Conservation (phyloP, 2,113 vertebrate genomes). For the Oreochromis niloticus region DNA sequence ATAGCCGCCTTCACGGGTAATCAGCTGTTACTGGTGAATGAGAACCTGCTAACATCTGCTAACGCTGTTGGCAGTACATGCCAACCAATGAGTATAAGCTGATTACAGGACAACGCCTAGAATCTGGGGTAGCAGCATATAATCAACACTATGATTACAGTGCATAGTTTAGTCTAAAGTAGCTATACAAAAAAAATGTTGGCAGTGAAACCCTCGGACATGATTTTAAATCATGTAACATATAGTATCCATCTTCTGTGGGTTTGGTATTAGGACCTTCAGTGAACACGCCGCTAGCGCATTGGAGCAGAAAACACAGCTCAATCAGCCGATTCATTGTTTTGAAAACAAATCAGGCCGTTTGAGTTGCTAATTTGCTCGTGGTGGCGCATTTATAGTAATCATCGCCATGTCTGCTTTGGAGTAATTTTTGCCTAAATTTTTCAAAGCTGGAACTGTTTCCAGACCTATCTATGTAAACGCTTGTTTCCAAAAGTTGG, state of each 20-base stretch:
- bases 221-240: not conserved
- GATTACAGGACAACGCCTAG: not conserved
- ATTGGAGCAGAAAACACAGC: not conserved
- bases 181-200: not conserved
- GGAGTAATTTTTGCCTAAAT: not conserved
- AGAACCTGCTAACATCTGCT: not conserved
- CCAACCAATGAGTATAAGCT: not conserved
- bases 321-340: not conserved
- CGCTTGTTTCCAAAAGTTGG: not conserved
- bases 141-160: not conserved
- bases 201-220: not conserved
- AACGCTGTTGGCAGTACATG: not conserved
- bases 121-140: not conserved
- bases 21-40: not conserved
- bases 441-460: slow-evolving; percentile 11
- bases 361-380: not conserved
- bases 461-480: not conserved
- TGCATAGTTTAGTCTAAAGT: not conserved
- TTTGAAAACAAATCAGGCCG: not conserved
- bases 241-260: not conserved
- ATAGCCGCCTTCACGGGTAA: not conserved
- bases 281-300: fast-evolving
- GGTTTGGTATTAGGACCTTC: not conserved
- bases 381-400: not conserved
- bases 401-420: not conserved